Base-by-base conservation (phyloP, 2,888 invertebrate genomes). In the Anarsia innoxiella region DNA sequence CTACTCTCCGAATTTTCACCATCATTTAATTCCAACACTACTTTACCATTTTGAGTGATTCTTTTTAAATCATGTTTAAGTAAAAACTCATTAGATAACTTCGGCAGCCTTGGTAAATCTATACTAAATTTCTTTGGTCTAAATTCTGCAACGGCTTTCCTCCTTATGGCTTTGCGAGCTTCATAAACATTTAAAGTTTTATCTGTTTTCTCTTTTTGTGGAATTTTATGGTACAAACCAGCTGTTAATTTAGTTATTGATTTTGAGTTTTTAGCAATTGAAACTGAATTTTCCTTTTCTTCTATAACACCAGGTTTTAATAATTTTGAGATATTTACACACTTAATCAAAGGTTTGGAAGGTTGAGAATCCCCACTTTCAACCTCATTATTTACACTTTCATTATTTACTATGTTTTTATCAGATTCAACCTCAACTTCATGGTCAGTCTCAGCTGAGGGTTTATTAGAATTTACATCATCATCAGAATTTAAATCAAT, bases 241-340 rank as follows among this genome's bases (percentile, higher is more conserved):
- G n/a, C n/a, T n/a, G n/a, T n/a, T n/a, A n/a, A n/a, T n/a, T n/a
- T n/a, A n/a, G n/a, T n/a, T n/a, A n/a, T n/a, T n/a, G n/a, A n/a
- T n/a, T n/a, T n/a, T n/a, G n/a, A n/a, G 33, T 19, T 8, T 19
- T 19, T 19, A 19, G 19, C 19, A 19, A 19, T n/a, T n/a, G n/a
- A n/a, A n/a, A n/a, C n/a, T n/a, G n/a, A n/a, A n/a, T n/a, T 36
- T 37, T 49, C 36, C 23, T 36, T 38, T 14, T 4, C n/a, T 23
- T 31, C 41, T 40, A 44, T 42, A 19, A 63, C 16, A 47, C 72
- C 59, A 28, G 75, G 70, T 53, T 72, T 79, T 1, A 82, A 54
- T 46, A 84, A 55, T 51, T 77, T 79, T 31, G 43, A 67, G 14
- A 83, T 56, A 51, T 64, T 77, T 6, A 84, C 75, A 73, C 80